phyloP scores from a whole-genome alignment of 1,140 invertebrate species.

The Danaus melanippus region DNA sequence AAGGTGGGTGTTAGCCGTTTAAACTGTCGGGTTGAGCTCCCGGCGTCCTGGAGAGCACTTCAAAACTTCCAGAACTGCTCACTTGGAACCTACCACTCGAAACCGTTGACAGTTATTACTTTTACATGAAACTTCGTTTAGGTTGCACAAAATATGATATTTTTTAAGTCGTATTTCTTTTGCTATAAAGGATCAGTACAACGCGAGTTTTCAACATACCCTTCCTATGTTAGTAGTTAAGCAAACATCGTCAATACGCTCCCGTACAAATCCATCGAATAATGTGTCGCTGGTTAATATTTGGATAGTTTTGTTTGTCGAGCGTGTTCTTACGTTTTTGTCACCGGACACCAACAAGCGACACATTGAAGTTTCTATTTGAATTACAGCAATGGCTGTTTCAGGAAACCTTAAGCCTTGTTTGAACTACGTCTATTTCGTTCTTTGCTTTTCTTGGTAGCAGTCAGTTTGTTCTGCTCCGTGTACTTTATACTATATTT shows the following conservation, averaged over 20 bases:
- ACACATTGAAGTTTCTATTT: constrained; percentile 49
- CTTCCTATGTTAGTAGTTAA: constrained; percentile 42
- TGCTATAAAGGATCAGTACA: no score
- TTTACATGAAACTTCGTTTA: constrained; percentile 4
- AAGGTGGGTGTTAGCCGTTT: constrained; percentile 35
- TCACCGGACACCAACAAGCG: constrained; percentile 58
- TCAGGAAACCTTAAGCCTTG: constrained; percentile 31
- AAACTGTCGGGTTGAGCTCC: constrained; percentile 45
- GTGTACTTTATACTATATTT: no score
- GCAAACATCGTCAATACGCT: constrained; percentile 42
- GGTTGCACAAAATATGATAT: no score
- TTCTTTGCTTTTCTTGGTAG: constrained; percentile 7
- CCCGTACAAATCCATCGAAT: constrained; percentile 56
- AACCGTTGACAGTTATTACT: constrained; percentile 20
- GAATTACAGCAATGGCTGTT: constrained; percentile 45
- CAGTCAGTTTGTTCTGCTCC: constrained; percentile 3
- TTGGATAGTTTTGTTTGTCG: constrained; percentile 62
- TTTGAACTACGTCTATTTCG: constrained; percentile 25
- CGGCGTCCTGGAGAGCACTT: constrained; percentile 44
- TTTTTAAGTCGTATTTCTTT: no score
- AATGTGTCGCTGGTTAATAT: constrained; percentile 58
- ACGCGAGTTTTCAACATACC: constrained; percentile 20
- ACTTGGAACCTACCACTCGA: constrained; percentile 36
- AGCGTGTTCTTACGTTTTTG: constrained; percentile 60
- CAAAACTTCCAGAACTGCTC: constrained; percentile 52